phyloP scores from a whole-genome alignment of 2,797 vertebrate genomes.

The Alosa sapidissima region DNA sequence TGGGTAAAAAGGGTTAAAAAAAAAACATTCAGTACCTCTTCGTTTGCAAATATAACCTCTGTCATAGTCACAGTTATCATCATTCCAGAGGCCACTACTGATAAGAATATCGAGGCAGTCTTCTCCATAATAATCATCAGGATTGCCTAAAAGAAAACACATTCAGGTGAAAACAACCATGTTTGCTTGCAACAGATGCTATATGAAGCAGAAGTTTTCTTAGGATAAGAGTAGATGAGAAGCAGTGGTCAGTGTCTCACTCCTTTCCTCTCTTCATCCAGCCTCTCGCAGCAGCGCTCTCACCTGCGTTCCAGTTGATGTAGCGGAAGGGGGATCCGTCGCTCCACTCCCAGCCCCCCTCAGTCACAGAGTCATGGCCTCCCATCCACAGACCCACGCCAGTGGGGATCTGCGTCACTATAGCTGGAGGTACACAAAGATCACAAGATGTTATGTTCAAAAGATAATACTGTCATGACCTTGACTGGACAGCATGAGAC shows the following conservation, averaged over 20 bases:
- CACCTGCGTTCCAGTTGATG: conserved; percentile 74
- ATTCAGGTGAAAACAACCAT: not conserved
- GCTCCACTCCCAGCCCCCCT: conserved; percentile 77
- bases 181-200: no score
- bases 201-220: no score
- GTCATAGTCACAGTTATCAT: conserved; percentile 71
- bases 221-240: no score
- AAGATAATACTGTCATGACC: not conserved
- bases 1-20: not conserved
- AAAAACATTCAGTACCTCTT: conserved; percentile 59
- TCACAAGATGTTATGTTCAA: not conserved
- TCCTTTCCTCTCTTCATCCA: not conserved
- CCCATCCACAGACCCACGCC: conserved; percentile 79
- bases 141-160: conserved; percentile 66
- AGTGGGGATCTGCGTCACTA: conserved; percentile 66
- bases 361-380: conserved; percentile 73
- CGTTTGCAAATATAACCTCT: conserved; percentile 79
- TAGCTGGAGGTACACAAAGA: conserved; percentile 54
- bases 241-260: no score
- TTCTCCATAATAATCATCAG: conserved; percentile 71
- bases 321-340: conserved; percentile 76
- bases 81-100: conserved; percentile 75
- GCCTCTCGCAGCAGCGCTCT: not conserved
- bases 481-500: not conserved
- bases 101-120: conserved; percentile 75